phyloP scores from a whole-genome alignment of 2,113 vertebrate species.

The Odontophorus gujanensis region DNA sequence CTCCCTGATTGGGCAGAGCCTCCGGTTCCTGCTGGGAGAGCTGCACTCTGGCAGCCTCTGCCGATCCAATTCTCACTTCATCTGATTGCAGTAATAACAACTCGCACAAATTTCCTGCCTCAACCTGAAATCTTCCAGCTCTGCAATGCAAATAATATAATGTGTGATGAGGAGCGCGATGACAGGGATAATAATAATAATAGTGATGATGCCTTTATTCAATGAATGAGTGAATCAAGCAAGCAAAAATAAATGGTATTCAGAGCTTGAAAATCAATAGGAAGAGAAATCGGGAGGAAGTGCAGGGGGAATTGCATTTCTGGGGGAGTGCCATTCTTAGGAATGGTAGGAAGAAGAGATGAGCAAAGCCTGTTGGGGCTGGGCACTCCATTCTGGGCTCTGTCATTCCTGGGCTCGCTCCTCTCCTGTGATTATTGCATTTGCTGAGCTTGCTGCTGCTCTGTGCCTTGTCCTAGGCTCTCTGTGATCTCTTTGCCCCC shows the following conservation, averaged over 20 bases:
- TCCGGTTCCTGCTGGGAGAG: constrained; percentile 53
- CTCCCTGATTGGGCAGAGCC: constrained; percentile 40
- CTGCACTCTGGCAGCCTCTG: constrained; percentile 47
- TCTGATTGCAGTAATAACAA: constrained; percentile 80
- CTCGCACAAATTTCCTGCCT: constrained; percentile 72
- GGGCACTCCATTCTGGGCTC: accelerated
- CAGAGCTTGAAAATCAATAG: constrained; percentile 55
- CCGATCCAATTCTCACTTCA: constrained; percentile 75
- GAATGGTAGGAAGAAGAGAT: background rate
- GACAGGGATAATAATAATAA: constrained; percentile 70
- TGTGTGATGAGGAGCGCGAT: constrained; percentile 71
- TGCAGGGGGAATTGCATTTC: background rate
- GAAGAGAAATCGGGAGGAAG: constrained; percentile 47
- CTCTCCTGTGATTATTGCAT: background rate
- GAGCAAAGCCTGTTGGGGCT: background rate
- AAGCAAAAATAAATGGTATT: constrained; percentile 72
- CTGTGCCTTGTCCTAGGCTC: background rate
- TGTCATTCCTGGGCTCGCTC: accelerated
- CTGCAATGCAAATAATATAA: constrained; percentile 78
- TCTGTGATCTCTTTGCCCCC: constrained; percentile 25
- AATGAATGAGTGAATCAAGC: constrained; percentile 73
- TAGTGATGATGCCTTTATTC: constrained; percentile 78
- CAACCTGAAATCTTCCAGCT: constrained; percentile 78
- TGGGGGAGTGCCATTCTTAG: background rate
- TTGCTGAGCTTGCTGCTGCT: background rate